Evolutionary conservation across 2,888 invertebrate species (phyloP), one percentile per base, ranked within the genome.

Genomic region (Cancer borealis): DNA sequence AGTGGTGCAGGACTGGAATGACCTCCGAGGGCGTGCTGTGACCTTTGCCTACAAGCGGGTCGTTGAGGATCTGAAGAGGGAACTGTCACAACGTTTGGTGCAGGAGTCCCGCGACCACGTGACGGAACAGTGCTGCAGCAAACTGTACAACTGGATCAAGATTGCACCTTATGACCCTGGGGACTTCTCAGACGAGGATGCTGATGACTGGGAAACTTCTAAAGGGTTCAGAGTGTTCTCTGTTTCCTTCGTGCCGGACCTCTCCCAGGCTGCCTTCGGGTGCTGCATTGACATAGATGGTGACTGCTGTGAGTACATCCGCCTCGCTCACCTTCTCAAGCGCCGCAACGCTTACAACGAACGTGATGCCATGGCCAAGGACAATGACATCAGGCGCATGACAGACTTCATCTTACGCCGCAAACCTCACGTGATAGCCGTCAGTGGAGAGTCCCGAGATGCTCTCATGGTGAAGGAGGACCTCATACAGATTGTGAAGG

Each of bases 1-100:
- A 96, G 98, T 98, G 96, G 99, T 99, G 0, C 98, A 99, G 96
- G 99, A 99, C 96, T 99, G 99, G 99, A 99, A 99, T 97, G 97
- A 98, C 1, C 96, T 99, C 92, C 97, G 99, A 84, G 98, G 98
- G 0, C 98, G 98, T 96, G 98, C 99, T 93, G 98, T 99, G 0
- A 98, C 98, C 96, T 97, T 98, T 95, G 99, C 99, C 0, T 97
- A 99, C 92, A 98, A 97, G 45, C 98, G 98, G 96, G 98, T 99
- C 96, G 97, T 99, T 5, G 99, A 99, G 0, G 98, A 98, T 96
- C 97, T 99, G 96, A 97, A 98, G 95, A 98, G 98, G 96, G 99
- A 99, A 96, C 96, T 99, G 10, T 97, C 98, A 93, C 97, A 98
- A 0, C 97, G 98, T 88, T 97, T 99, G 88, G 96, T 99, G 46